Evolutionary conservation across 2,113 vertebrate genomes (phyloP).

Genomic region (Myiagra hebetior): DNA sequence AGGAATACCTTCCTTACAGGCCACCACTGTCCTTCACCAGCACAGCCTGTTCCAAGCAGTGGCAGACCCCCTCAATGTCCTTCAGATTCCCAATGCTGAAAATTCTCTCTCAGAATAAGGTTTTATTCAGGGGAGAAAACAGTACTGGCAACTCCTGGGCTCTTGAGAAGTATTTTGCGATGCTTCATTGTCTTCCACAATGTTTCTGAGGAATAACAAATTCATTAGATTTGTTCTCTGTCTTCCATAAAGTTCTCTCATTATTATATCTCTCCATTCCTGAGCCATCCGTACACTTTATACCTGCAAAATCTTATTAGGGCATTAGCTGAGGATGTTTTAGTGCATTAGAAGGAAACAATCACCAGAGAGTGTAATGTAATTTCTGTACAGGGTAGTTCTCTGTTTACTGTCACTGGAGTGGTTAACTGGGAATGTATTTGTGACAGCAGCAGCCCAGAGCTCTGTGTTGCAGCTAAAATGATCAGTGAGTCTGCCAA

Average conservation of each 20-base stretch:
- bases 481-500: not conserved
- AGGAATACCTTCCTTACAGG: not conserved
- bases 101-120: not conserved
- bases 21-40: not conserved
- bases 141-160: not conserved
- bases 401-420: not conserved
- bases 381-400: not conserved
- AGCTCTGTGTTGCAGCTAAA: not conserved
- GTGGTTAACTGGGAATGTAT: not conserved
- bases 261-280: not conserved
- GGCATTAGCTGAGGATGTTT: slow-evolving; percentile 1
- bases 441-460: not conserved
- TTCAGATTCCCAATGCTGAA: not conserved
- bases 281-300: not conserved
- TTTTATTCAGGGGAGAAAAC: not conserved
- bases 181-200: not conserved
- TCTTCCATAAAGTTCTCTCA: not conserved
- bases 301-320: slow-evolving; percentile 24
- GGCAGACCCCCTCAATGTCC: slow-evolving; percentile 7
- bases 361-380: not conserved
- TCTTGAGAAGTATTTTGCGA: not conserved
- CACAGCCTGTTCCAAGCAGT: not conserved
- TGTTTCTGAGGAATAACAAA: not conserved
- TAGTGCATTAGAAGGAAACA: slow-evolving; percentile 28
- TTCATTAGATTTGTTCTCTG: not conserved